Conservation (phyloP, 2,888 invertebrate species). For the Boloria euphrosyne region DNA sequence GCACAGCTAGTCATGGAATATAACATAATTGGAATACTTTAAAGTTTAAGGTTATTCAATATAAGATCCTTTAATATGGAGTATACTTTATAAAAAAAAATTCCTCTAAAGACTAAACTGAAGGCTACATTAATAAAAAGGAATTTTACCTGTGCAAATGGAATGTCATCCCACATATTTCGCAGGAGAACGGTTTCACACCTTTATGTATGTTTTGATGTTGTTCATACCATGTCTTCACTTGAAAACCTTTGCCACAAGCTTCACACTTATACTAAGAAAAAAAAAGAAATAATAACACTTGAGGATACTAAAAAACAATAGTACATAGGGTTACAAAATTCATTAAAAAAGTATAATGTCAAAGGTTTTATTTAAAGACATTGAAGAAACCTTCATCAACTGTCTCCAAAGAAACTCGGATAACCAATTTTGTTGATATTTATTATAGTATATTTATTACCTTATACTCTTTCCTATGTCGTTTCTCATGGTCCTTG, state of each 20-base stretch:
- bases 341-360: too few species aligned
- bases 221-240: conserved; percentile 70
- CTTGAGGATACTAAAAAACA: too few species aligned
- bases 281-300: conserved; percentile 10
- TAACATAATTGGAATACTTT: too few species aligned
- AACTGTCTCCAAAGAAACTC: background rate
- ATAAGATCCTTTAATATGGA: too few species aligned
- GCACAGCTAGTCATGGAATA: too few species aligned
- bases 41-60: too few species aligned
- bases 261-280: conserved; percentile 59
- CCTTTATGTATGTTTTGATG: conserved; percentile 72
- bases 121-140: conserved; percentile 10
- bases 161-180: conserved; percentile 68
- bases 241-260: conserved; percentile 69
- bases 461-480: conserved; percentile 62
- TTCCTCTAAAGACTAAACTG: too few species aligned
- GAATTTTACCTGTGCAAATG: conserved; percentile 62
- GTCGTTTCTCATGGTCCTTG: conserved; percentile 63
- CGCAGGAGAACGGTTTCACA: conserved; percentile 67
- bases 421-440: background rate
- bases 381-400: too few species aligned
- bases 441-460: too few species aligned
- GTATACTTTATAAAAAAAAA: too few species aligned
- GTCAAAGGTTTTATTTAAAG: too few species aligned
- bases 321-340: too few species aligned